Evolutionary conservation across 2,113 vertebrate species (phyloP), one percentile per base, ranked within the genome.

Genomic region (Triplophysa rosa): DNA sequence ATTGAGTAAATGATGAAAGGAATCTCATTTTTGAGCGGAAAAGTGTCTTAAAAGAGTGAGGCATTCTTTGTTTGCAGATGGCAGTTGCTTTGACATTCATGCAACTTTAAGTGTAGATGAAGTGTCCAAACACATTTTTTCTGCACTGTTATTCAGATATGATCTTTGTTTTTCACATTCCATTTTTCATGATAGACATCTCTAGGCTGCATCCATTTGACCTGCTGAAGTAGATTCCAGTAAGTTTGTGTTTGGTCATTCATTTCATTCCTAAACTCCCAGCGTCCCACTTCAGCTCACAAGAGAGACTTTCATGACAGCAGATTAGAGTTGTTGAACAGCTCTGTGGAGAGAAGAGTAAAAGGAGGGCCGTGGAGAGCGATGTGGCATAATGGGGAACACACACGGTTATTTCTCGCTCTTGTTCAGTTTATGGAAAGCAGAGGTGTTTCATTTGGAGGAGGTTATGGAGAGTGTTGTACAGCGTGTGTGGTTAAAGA

Each of bases 231-330:
- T 29, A 23, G 56, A 83, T 75, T 75, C n/a, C 9, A 21, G 14
- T 16, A 26, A 70, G 63, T 37, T 58, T 21, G 17, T 10, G 3
- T 68, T 37, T 62, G 12, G 0, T 29, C 13, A n/a, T 65, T 72
- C 33, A 71, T 65, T 79, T 11, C 12, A 12, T 13, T 61, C n/a
- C 12, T 10, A 64, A 59, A 80, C 42, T 74, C 69, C 5, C 33
- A 29, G 65, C 75, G 79, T 81, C 74, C 82, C 76, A 82, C 65
- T 89, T 89, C 86, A 86, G 88, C 85, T 88, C 89, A 90, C 87
- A 88, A 58, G 78, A 85, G 83, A 82, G 80, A 72, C 81, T 81
- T 67, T 89, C 88, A 90, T 85, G 87, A 86, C 77, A 83, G 84
- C 84, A 84, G 85, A 80, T 85, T 81, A 83, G 74, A 79, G 82